A percentile compares a stretch with the other conserved stretches of the same genome.
Evolutionary conservation across 1,140 invertebrate genomes (phyloP).

Genomic region (Drosophila equinoxialis): DNA sequence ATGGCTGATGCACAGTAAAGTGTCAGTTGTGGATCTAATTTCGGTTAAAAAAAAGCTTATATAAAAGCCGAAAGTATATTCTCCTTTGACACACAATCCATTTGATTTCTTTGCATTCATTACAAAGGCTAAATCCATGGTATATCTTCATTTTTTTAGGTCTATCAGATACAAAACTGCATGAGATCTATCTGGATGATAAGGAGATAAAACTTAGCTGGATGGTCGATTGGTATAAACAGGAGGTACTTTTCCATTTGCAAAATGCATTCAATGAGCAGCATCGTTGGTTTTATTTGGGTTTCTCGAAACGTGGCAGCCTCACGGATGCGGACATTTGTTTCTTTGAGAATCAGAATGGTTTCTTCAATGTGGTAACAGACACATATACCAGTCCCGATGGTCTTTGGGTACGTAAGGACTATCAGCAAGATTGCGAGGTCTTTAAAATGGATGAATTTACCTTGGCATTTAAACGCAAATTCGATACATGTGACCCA

Average conservation of each 20-base stretch:
- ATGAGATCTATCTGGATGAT: conserved; percentile 77
- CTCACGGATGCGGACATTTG: conserved; percentile 92
- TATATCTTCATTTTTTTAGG: conserved; percentile 34
- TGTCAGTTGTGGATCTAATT: too few relatives aligned
- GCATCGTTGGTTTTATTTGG: conserved; percentile 91
- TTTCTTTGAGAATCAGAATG: conserved; percentile 86
- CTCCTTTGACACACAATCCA: too few relatives aligned
- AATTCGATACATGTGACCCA: conserved; percentile 96
- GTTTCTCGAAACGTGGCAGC: conserved; percentile 95
- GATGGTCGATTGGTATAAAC: conserved; percentile 83
- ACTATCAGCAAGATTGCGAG: conserved; percentile 92
- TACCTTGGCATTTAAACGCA: conserved; percentile 89
- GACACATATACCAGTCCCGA: conserved; percentile 89
- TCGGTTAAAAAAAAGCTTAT: too few relatives aligned
- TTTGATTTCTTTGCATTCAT: too few relatives aligned
- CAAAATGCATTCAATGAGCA: conserved; percentile 82
- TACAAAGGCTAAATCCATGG: too few relatives aligned
- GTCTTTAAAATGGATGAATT: conserved; percentile 87
- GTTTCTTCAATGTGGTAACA: conserved; percentile 78
- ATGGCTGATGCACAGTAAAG: too few relatives aligned
- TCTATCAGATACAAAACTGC: conserved; percentile 79
- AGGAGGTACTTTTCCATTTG: conserved; percentile 82
- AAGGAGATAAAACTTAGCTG: conserved; percentile 82
- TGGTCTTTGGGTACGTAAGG: conserved; percentile 87
- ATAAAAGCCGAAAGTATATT: too few relatives aligned